These are phyloP conservation scores for Glyphotaelius pellucidus DNA, from an alignment of 2,888 invertebrate genomes.

Conservation along the genomic window DNA sequence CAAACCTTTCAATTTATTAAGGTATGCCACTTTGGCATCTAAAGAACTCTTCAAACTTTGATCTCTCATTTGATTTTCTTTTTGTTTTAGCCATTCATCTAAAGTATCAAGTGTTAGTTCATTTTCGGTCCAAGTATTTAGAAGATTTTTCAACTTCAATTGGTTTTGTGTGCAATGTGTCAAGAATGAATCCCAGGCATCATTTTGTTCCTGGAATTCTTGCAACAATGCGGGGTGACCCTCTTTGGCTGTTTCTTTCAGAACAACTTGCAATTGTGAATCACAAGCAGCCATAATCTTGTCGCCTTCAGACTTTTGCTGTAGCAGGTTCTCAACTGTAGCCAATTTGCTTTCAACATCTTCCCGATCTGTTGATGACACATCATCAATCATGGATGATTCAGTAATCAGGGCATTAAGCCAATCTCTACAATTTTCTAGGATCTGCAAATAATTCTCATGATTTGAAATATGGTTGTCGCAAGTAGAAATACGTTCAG, in stretches of 20 bases:
- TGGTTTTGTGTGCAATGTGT: slow-evolving; percentile 83
- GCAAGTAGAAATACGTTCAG: slow-evolving; percentile 80
- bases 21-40: slow-evolving; percentile 87
- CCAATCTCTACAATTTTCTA: slow-evolving; percentile 91
- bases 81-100: slow-evolving; percentile 90
- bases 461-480: slow-evolving; percentile 88
- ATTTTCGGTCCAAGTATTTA: slow-evolving; percentile 89
- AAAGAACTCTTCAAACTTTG: slow-evolving; percentile 92
- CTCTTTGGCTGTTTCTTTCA: slow-evolving; percentile 85
- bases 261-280: slow-evolving; percentile 83
- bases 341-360: slow-evolving; percentile 86
- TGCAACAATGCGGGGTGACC: slow-evolving; percentile 86
- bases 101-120: slow-evolving; percentile 87
- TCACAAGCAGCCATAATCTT: slow-evolving; percentile 83
- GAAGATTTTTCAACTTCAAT: slow-evolving; percentile 84
- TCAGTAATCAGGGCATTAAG: slow-evolving; percentile 88
- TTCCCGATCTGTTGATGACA: slow-evolving; percentile 87
- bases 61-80: slow-evolving; percentile 91
- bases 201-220: slow-evolving; percentile 85
- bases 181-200: slow-evolving; percentile 86
- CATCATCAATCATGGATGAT: slow-evolving; percentile 86
- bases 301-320: slow-evolving; percentile 86
- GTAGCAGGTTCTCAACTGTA: slow-evolving; percentile 85
- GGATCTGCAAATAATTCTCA: slow-evolving; percentile 87
- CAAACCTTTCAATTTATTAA: slow-evolving; percentile 85